A percentile compares a stretch with the other conserved stretches of the same genome.
Evolutionary conservation across 2,113 vertebrate genomes (phyloP).

Genomic region (Ceyx melanurus): DNA sequence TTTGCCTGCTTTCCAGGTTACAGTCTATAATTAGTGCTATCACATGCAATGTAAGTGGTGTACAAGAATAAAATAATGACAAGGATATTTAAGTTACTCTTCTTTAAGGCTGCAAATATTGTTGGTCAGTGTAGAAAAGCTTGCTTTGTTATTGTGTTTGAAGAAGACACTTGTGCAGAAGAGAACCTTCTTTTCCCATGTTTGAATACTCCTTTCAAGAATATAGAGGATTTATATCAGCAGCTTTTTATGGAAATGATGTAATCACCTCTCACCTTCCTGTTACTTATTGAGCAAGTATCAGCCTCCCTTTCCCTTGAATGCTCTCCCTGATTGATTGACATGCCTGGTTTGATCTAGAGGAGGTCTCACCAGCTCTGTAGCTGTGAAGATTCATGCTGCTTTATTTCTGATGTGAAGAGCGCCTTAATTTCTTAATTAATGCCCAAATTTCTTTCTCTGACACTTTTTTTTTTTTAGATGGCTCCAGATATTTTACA

Average conservation of each 20-base stretch:
- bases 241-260: neutral
- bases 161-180: neutral
- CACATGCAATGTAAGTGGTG: neutral
- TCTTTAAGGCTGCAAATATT: neutral
- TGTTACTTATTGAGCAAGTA: neutral
- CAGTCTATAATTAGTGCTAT: neutral
- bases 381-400: neutral
- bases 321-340: neutral
- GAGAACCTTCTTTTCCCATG: neutral
- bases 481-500: neutral
- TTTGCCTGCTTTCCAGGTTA: neutral
- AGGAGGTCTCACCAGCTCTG: neutral
- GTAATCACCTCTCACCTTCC: neutral
- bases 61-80: neutral
- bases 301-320: neutral
- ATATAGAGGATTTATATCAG: neutral
- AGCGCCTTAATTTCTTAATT: neutral
- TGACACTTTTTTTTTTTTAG: neutral
- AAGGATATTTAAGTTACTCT: neutral
- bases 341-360: neutral
- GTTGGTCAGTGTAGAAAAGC: neutral
- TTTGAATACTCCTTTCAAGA: neutral
- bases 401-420: neutral
- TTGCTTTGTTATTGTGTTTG: neutral
- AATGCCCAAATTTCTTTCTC: neutral